These are phyloP conservation scores for Drosophila pachea DNA, from an alignment of 1,140 invertebrate species.

Conservation along the genomic window DNA sequence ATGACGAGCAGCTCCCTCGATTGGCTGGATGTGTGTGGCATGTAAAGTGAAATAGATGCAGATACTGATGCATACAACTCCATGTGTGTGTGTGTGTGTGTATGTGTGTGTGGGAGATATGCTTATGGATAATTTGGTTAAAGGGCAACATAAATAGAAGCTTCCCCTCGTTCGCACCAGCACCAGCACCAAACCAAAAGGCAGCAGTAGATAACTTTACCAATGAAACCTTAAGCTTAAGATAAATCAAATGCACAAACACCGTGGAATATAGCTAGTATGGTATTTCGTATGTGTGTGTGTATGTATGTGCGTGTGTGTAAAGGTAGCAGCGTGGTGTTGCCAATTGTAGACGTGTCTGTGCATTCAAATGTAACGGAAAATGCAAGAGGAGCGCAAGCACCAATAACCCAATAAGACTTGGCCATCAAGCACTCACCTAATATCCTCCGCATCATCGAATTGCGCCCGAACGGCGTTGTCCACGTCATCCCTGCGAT, in stretches of 20 bases:
- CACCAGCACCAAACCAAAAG: slow-evolving; percentile 65
- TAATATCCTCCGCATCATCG: slow-evolving; percentile 74
- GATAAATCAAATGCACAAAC: slow-evolving; percentile 65
- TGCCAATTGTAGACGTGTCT: slow-evolving; percentile 52
- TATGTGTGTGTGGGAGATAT: slow-evolving; percentile 1
- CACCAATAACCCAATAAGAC: slow-evolving; percentile 64
- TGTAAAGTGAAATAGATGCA: slow-evolving; percentile 48
- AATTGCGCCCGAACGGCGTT: slow-evolving; percentile 59
- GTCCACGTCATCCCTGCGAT: slow-evolving; percentile 55
- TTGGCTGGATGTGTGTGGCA: slow-evolving; percentile 52
- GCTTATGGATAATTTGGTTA: slow-evolving; percentile 33
- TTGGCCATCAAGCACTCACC: slow-evolving; percentile 62
- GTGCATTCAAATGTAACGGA: slow-evolving; percentile 70
- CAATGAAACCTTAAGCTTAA: slow-evolving; percentile 52
- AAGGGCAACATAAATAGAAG: slow-evolving; percentile 57
- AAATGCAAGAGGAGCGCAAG: slow-evolving; percentile 64
- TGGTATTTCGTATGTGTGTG: slow-evolving; percentile 12
- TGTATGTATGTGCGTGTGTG: slow-evolving; percentile 28
- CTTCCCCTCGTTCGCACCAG: slow-evolving; percentile 35
- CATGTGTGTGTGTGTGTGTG: slow-evolving; percentile 14
- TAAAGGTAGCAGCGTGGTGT: slow-evolving; percentile 39
- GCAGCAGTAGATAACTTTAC: slow-evolving; percentile 56
- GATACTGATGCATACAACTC: slow-evolving; percentile 18
- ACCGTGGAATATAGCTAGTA: slow-evolving; percentile 35
- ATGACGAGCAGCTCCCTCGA: slow-evolving; percentile 60